Evolutionary conservation across 2,888 invertebrate species (phyloP), one percentile per base, ranked within the genome.

Genomic region (Ptychoptera albimana): DNA sequence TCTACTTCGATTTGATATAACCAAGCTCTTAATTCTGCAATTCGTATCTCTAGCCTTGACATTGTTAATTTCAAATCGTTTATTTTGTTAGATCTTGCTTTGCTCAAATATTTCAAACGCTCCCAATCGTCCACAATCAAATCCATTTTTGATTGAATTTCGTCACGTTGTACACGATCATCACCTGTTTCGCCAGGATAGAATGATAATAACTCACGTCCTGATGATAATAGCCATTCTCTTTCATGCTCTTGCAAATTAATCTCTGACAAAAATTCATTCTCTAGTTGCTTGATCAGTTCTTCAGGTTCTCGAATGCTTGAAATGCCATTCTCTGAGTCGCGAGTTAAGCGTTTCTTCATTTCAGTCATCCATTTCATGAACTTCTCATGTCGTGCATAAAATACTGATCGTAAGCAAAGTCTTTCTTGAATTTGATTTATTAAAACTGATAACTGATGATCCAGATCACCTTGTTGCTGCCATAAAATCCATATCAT

Each of bases 401-500:
- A 79, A 61, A 84, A 88, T 57, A 80, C 73, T 10, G 74, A 70
- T 52, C 79, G 74, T 30, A 83, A 66, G 50, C 80, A 80, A 34
- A 83, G 66, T 47, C 79, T 74, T 55, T 88, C 87, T 51, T 82
- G 80, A 29, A 86, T 68, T 50, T 76, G 73, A 55, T 81, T 80
- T 12, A 79, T 77, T 9, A 84, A 66, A 37, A 77, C 71, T 0
- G 80, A 74, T 1, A 89, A 64, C 57, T 85, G 82, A 53, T 85
- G 81, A 53, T 86, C 83, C 2, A 88, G 62, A 52, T 89, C 88
- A 1, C 78, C 77, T 51, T 86, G 79, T 54, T 84, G 83, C 57
- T 89, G 86, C 62, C 77, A 73, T 43, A 88, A 61, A 48, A 86
- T 71, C 76, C 85, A 82, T 49, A 81, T 73, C 50, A 76, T 74